phyloP scores from a whole-genome alignment of 2,113 vertebrate genomes.

The Pao palembangensis region DNA sequence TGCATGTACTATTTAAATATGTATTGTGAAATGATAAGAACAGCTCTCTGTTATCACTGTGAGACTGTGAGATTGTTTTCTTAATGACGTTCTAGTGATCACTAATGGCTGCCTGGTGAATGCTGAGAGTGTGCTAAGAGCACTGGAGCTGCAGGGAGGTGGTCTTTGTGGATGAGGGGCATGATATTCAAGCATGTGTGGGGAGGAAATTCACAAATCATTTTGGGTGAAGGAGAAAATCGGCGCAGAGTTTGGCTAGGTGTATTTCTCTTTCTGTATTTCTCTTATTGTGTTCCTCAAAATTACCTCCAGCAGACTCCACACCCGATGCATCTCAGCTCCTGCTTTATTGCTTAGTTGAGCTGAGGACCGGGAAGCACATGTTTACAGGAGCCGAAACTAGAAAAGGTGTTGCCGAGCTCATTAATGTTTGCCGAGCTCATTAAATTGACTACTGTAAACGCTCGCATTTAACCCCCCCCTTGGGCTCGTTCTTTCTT shows the following conservation, averaged over 20 bases:
- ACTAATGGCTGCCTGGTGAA: too few relatives aligned
- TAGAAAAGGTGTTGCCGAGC: conserved; percentile 6
- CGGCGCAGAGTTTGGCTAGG: too few relatives aligned
- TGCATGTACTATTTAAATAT: not conserved
- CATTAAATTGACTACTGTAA: conserved; percentile 28
- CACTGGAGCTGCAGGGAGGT: too few relatives aligned
- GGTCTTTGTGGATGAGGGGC: too few relatives aligned
- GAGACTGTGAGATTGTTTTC: too few relatives aligned
- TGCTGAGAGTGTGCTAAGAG: too few relatives aligned
- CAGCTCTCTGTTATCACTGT: not conserved
- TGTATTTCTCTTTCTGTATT: too few relatives aligned
- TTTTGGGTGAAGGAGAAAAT: too few relatives aligned
- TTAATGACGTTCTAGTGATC: too few relatives aligned
- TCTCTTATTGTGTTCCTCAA: too few relatives aligned
- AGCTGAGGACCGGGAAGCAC: not conserved
- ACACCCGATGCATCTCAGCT: conserved; percentile 5
- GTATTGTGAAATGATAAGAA: not conserved
- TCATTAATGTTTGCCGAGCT: conserved; percentile 39
- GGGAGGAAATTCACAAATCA: too few relatives aligned
- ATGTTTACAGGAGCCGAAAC: conserved; percentile 3
- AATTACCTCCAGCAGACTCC: not conserved
- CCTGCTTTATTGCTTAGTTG: not conserved
- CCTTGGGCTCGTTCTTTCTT: not conserved
- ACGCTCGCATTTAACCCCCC: not conserved
- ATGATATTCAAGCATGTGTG: too few relatives aligned